Evolutionary conservation across 2,113 vertebrate species (phyloP), one percentile per base, ranked within the genome.

Genomic region (Verasper variegatus): DNA sequence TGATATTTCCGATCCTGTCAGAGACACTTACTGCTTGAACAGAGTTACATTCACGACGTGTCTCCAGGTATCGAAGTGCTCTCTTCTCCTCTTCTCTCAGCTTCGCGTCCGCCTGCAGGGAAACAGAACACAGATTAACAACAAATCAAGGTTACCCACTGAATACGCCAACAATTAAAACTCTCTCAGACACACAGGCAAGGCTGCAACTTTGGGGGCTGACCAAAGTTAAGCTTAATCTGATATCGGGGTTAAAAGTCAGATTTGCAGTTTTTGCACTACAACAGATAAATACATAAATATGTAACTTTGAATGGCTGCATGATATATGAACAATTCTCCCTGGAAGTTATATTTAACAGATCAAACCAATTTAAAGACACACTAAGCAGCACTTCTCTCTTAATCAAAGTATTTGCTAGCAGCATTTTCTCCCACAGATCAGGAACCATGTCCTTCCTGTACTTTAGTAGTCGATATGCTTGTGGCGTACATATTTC

Each of bases 31-130:
- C 97, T 91, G 97, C 97, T 94, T 98, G 96, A 91, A 99, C 97
- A 83, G 97, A 99, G 88, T 97, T 98, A 95, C 97, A 99, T 94
- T 99, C 97, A 84, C 96, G 96, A 47, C 97, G 95, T 47, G 97
- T 98, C 95, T 99, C 97, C 88, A 99, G 94, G 89, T 99, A 99
- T 52, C 97, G 94, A 72, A 98, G 93, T 40, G 97, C 97, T 94
- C 97, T 95, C 90, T 98, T 97, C 93, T 99, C 97, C 64, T 98
- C 97, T 88, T 99, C 97, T 88, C 97, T 97, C 92, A 99, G 94
- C 95, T 99, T 99, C 82, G 96, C 94, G 83, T 98, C 97, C 94
- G 97, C 97, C 97, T 99, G 83, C 54, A 82, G 35, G 14, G 3
- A 84, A 71, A 69, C 56, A 52, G n/a, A 76, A 51, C 47, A 20